A percentile compares a stretch with the other conserved stretches of the same genome.
These are phyloP conservation scores for Linnaemya vulpina DNA, from an alignment of 2,888 invertebrate species.

Conservation along the genomic window DNA sequence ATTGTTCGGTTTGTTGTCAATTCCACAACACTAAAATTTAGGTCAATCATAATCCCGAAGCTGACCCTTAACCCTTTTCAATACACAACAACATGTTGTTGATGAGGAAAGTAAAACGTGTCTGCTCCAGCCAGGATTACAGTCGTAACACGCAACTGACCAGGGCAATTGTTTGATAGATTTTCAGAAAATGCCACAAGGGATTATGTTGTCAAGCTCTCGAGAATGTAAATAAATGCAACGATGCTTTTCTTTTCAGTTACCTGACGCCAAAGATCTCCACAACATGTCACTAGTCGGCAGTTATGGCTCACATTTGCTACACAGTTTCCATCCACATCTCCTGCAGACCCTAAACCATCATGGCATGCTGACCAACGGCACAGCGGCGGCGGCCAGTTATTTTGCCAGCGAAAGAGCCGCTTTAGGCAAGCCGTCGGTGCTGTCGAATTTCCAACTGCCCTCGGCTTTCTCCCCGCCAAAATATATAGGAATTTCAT, in stretches of 20 bases:
- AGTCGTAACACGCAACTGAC: conserved; percentile 35
- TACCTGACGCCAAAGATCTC: conserved; percentile 86
- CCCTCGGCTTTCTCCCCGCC: conserved; percentile 89
- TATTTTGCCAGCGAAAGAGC: conserved; percentile 83
- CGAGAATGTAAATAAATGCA: neutral
- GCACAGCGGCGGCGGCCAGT: conserved; percentile 79
- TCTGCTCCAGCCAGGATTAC: neutral
- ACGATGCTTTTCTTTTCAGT: conserved; percentile 74
- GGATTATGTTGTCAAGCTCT: conserved; percentile 41
- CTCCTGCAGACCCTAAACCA: conserved; percentile 87
- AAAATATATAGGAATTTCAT: conserved; percentile 85
- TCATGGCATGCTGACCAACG: conserved; percentile 84
- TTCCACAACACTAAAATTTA: conserved; percentile 3
- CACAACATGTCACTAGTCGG: conserved; percentile 86
- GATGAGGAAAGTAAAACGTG: conserved; percentile 1
- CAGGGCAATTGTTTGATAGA: conserved; percentile 5
- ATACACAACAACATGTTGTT: conserved; percentile 3
- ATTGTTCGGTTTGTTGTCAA: neutral
- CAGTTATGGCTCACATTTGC: conserved; percentile 87
- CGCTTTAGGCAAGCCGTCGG: conserved; percentile 84
- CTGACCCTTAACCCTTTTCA: conserved; percentile 47
- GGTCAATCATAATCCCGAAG: conserved; percentile 13
- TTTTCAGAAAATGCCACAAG: neutral
- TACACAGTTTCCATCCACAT: conserved; percentile 89
- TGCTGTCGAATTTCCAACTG: conserved; percentile 87